Base-by-base conservation (phyloP, 2,113 vertebrate genomes). In the Macquaria australasica region DNA sequence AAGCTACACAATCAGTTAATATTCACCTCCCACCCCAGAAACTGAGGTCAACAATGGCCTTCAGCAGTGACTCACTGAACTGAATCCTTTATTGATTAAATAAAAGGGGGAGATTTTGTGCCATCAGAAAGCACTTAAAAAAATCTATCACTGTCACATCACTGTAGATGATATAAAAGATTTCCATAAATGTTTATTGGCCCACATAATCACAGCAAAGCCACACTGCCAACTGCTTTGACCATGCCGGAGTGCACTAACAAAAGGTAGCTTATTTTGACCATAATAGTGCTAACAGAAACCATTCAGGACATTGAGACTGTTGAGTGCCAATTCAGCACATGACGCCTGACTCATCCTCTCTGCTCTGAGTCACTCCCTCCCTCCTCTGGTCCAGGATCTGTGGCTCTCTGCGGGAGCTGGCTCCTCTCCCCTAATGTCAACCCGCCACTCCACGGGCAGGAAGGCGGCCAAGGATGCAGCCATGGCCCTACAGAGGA, bases 301-400 rank as follows among this genome's bases (percentile, higher is more conserved):
- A 88, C 48, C 79, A 78, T 74, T 77, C 45, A 74, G 83, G 90
- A 75, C 76, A 63, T 0, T 3, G 76, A 70, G 77, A 31, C 63
- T 1, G 2, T 6, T 4, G 39, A 83, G 41, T 77, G 90, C 87
- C 90, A 90, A 58, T 71, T 91, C 89, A 86, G 78, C 91, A 88
- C 89, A 92, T 88, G 88, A 90, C 60, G 79, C 79, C 89, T 91
- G 88, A 92, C 87, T 93, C 91, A 93, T 90, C 85, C 83, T 69
- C 73, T 60, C 74, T 79, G 75, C 73, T 82, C 74, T 87, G 85
- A 89, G 82, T 90, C 88, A 82, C 79, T 79, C 81, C 72, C 74
- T 88, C 89, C 90, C 83, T 43, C 73, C 75, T 41, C 77, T 76
- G 83, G 70, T 87, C 83, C 88, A 88, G 88, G 86, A 91, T 89